Percentiles rank a stretch among this genome's conserved stretches.
phyloP scores from a whole-genome alignment of 2,797 vertebrate species.

The Setipinna tenuifilis region DNA sequence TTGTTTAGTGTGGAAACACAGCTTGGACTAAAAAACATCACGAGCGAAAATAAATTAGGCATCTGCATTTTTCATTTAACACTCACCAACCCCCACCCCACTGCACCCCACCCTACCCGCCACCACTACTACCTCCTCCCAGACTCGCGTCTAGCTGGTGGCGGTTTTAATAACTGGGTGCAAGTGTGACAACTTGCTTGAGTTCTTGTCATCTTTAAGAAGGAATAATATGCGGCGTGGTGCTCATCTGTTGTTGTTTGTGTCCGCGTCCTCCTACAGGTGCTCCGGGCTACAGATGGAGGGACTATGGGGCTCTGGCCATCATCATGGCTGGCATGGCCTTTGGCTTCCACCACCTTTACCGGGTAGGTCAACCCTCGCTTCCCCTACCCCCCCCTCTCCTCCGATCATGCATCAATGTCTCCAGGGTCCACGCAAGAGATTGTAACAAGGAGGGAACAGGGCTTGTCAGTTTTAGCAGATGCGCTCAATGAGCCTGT shows the following conservation, averaged over 20 bases:
- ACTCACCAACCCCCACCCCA: not conserved
- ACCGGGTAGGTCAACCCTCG: constrained; percentile 78
- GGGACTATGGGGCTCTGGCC: constrained; percentile 91
- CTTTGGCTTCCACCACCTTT: constrained; percentile 94
- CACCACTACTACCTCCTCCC: not conserved
- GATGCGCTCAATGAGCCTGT: not conserved
- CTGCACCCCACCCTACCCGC: not conserved
- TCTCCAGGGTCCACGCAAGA: constrained; percentile 11
- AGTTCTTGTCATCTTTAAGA: constrained; percentile 16
- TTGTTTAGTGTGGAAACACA: not conserved
- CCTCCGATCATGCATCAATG: constrained; percentile 3
- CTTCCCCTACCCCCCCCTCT: too few relatives aligned
- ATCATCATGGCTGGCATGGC: constrained; percentile 93
- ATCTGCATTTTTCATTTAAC: not conserved
- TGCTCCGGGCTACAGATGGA: constrained; percentile 87
- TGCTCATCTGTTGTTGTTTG: constrained; percentile 35
- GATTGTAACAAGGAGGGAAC: constrained; percentile 15
- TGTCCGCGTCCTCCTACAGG: constrained; percentile 64
- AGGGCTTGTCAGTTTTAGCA: constrained; percentile 22
- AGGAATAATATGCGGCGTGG: constrained; percentile 13
- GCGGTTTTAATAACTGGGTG: constrained; percentile 18
- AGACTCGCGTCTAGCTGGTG: not conserved
- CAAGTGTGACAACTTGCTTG: constrained; percentile 21
- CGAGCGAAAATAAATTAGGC: not conserved
- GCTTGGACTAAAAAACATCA: not conserved